Evolutionary conservation across 2,113 vertebrate species (phyloP), one percentile per base, ranked within the genome.

Genomic region (Gymnogyps californianus): DNA sequence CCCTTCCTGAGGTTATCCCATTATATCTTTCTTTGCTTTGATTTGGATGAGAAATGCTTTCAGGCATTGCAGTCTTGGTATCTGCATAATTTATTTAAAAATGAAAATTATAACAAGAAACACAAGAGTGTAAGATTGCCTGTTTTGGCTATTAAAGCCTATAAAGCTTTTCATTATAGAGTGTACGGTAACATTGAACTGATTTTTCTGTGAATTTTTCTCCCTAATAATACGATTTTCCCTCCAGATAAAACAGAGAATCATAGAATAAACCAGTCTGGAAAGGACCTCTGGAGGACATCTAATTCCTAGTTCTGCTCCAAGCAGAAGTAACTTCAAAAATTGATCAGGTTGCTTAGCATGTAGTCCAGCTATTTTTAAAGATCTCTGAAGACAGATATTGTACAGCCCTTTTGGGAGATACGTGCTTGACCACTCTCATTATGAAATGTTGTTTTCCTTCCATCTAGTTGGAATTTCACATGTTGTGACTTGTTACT

Each of bases 121-220:
- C 5, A 34, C 6, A 42, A 58, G 31, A 78, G 7, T 52, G 3
- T n/a, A 67, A 61, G 10, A 29, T 16, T 47, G 8, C 7, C 29
- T 62, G 13, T 28, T 93, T 77, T 75, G 38, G 18, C 17, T 78
- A 32, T 62, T 58, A n/a, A 75, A 67, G 4, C 5, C 14, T 32
- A 47, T n/a, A n/a, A 88, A 91, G 4, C 7, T 67, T 17, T 55
- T 91, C 6, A 42, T 9, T 83, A 29, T 4, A 47, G 54, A 57
- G 7, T 46, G 1, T 20, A 5, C 36, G 31, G 11, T 69, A 59
- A 59, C 2, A 64, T 0, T 36, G 31, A 82, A 42, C 3, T 15
- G 8, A 42, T 61, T 71, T 87, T 91, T 95, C n/a, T 32, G 21
- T 57, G 29, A 61, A 34, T 76, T 92, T 76, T 83, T 6, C 15